Evolutionary conservation across 2,797 vertebrate genomes (phyloP).

Genomic region (Parauchenoglanis ngamensis): DNA sequence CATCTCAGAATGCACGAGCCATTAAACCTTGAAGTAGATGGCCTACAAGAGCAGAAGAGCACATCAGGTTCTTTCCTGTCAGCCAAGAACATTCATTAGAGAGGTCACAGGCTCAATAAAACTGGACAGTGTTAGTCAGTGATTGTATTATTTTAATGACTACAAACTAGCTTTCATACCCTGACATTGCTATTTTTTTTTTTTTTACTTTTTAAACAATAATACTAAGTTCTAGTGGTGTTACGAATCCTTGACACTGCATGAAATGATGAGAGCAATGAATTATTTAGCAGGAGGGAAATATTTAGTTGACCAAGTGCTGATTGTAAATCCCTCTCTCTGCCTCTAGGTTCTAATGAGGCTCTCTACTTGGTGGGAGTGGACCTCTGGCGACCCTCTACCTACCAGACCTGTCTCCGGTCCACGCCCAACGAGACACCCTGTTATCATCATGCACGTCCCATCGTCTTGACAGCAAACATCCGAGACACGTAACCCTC

Average conservation of each 20-base stretch:
- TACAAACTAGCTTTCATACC: not conserved
- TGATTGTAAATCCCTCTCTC: slow-evolving; percentile 21
- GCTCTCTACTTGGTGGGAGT: slow-evolving; percentile 35
- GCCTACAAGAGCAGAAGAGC: not conserved
- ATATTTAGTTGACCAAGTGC: slow-evolving; percentile 44
- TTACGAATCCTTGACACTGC: slow-evolving; percentile 49
- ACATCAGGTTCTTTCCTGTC: not conserved
- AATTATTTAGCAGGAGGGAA: slow-evolving; percentile 44
- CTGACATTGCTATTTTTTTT: too few relatives aligned
- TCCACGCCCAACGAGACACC: slow-evolving; percentile 26
- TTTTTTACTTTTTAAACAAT: not conserved
- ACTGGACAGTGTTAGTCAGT: not conserved
- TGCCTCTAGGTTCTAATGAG: slow-evolving; percentile 36
- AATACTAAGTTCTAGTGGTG: slow-evolving; percentile 39
- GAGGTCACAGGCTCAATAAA: not conserved
- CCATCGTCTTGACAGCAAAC: slow-evolving; percentile 54
- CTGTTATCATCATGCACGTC: slow-evolving; percentile 26
- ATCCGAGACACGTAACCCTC: slow-evolving; percentile 47
- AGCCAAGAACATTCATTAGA: not conserved
- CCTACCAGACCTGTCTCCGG: slow-evolving; percentile 1
- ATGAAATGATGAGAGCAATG: slow-evolving; percentile 50
- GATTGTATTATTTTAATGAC: not conserved
- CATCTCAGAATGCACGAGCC: not conserved
- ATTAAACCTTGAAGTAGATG: not conserved
- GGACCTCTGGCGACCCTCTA: slow-evolving; percentile 27